phyloP scores from a whole-genome alignment of 1,140 invertebrate species.

The Calliopsis andreniformis region DNA sequence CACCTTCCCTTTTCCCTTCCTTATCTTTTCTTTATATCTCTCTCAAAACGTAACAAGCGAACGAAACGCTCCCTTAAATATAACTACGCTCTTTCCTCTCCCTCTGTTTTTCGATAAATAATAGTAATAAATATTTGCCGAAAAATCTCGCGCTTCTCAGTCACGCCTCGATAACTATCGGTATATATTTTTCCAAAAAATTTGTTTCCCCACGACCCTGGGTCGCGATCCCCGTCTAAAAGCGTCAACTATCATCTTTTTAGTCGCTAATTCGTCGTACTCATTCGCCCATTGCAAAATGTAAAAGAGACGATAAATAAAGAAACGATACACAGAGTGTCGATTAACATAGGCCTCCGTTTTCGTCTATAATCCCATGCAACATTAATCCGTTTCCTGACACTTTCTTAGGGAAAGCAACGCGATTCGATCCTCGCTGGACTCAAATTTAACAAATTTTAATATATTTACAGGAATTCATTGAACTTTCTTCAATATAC shows the following conservation, averaged over 20 bases:
- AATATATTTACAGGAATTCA: neutral
- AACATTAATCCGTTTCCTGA: neutral
- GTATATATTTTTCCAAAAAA: slow-evolving; percentile 65
- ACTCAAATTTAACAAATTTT: neutral
- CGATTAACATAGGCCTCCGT: slow-evolving; percentile 54
- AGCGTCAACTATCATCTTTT: slow-evolving; percentile 29
- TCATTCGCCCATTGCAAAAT: slow-evolving; percentile 26
- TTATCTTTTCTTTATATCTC: slow-evolving; percentile 52
- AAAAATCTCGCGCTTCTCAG: slow-evolving; percentile 56
- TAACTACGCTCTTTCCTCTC: slow-evolving; percentile 28
- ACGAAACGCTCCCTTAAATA: slow-evolving; percentile 66
- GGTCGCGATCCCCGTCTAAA: slow-evolving; percentile 22
- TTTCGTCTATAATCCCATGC: slow-evolving; percentile 12
- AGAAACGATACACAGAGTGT: slow-evolving; percentile 14
- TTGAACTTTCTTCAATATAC: neutral
- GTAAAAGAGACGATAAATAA: neutral
- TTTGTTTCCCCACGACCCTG: slow-evolving; percentile 20
- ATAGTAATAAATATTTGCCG: slow-evolving; percentile 67
- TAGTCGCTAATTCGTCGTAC: slow-evolving; percentile 27
- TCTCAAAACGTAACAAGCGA: slow-evolving; percentile 69
- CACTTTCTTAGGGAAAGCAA: slow-evolving; percentile 30
- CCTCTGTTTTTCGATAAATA: slow-evolving; percentile 66
- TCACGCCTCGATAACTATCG: slow-evolving; percentile 62
- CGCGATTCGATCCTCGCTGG: neutral
- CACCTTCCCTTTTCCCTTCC: neutral